These are phyloP conservation scores for Mus musculus DNA, from an alignment of 2,113 vertebrate genomes.

Conservation along the genomic window DNA sequence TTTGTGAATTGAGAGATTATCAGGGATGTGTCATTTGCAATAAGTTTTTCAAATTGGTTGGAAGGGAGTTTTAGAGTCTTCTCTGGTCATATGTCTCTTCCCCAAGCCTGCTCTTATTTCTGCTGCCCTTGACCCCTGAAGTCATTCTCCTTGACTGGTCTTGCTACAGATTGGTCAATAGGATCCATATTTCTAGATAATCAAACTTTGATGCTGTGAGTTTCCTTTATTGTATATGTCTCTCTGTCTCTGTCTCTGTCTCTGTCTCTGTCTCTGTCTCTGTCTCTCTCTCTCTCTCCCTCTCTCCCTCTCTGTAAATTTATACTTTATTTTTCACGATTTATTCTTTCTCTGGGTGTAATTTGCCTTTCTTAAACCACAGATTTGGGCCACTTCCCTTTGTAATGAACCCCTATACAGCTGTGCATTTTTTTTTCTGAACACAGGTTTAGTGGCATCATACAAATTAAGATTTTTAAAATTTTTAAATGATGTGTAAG, in stretches of 20 bases:
- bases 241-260: neutral
- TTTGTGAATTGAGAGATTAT: conserved; percentile 28
- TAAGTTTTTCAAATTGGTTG: conserved; percentile 12
- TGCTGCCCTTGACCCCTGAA: neutral
- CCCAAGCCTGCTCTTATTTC: neutral
- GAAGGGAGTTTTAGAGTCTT: conserved; percentile 11
- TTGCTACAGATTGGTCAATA: neutral
- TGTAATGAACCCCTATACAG: neutral
- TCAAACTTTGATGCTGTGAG: neutral
- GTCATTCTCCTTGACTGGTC: neutral
- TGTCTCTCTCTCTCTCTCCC: neutral
- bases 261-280: neutral
- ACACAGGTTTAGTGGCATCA: neutral
- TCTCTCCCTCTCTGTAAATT: neutral
- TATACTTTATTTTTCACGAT: conserved; percentile 4
- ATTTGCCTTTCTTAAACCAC: neutral
- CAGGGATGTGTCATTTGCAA: neutral
- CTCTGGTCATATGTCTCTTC: neutral
- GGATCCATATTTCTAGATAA: neutral
- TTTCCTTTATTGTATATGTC: neutral
- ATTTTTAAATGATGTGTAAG: neutral
- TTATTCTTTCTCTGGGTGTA: neutral
- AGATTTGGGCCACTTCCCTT: neutral
- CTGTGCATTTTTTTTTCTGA: neutral
- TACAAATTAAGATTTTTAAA: neutral